A percentile compares a stretch with the other conserved stretches of the same genome.
phyloP scores from a whole-genome alignment of 2,888 invertebrate species.

The Heteropelma amictum region DNA sequence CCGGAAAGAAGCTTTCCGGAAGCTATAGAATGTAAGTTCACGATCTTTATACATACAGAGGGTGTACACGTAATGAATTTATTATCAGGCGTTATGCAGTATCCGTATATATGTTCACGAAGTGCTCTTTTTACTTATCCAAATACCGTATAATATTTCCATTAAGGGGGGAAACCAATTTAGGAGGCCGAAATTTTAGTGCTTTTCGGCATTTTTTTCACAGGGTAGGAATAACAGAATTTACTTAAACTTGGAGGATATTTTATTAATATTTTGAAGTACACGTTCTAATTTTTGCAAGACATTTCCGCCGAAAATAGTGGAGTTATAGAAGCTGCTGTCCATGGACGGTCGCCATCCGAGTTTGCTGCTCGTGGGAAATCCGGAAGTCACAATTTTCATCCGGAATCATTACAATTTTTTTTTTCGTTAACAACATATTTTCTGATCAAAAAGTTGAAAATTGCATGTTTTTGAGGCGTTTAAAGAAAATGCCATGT shows the following conservation, averaged over 20 bases:
- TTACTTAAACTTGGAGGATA: slow-evolving; percentile 15
- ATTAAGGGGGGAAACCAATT: too few species aligned
- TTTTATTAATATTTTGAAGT: slow-evolving; percentile 21
- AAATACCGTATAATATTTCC: too few species aligned
- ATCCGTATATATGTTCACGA: too few species aligned
- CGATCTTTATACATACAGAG: not conserved
- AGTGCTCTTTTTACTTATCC: too few species aligned
- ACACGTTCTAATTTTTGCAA: slow-evolving; percentile 22
- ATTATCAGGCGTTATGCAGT: too few species aligned
- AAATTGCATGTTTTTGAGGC: too few species aligned
- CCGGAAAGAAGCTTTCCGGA: not conserved
- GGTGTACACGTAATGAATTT: slow-evolving; percentile 3
- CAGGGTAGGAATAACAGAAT: slow-evolving; percentile 1
- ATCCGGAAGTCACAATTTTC: slow-evolving; percentile 22
- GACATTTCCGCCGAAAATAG: slow-evolving; percentile 21
- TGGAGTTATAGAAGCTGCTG: slow-evolving; percentile 15
- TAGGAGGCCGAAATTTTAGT: too few species aligned
- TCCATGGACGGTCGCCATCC: slow-evolving; percentile 10
- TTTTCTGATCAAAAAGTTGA: slow-evolving; percentile 31
- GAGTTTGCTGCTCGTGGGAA: slow-evolving; percentile 13
- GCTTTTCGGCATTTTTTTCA: slow-evolving; percentile 6
- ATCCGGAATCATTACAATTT: slow-evolving; percentile 35
- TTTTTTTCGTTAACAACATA: slow-evolving; percentile 27
- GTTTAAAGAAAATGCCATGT: slow-evolving; percentile 38
- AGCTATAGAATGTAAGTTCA: slow-evolving; percentile 11